These are phyloP conservation scores for Hemicordylus capensis DNA, from an alignment of 2,113 vertebrate species.

Conservation along the genomic window DNA sequence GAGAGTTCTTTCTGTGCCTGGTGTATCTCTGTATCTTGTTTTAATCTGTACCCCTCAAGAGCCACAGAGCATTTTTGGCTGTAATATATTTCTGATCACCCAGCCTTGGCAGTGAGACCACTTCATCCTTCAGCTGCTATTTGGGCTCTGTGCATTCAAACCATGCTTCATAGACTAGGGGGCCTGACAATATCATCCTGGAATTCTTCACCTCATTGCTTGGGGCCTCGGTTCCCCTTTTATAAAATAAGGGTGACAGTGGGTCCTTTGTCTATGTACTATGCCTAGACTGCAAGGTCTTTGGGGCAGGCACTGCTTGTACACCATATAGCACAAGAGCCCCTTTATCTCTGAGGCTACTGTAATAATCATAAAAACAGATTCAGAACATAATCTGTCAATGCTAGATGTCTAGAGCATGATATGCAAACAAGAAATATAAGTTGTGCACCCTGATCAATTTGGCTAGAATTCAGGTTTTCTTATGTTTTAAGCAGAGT, in stretches of 20 bases:
- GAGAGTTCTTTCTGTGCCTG: background rate
- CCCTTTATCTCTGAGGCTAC: slow-evolving; percentile 21
- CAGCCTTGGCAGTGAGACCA: slow-evolving; percentile 1
- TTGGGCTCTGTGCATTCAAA: slow-evolving; percentile 16
- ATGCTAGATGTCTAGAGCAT: slow-evolving; percentile 2
- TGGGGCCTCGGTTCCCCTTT: background rate
- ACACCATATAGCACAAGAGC: slow-evolving; percentile 1
- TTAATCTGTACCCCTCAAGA: background rate
- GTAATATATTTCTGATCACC: slow-evolving; percentile 1
- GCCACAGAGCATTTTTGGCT: background rate
- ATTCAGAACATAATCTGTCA: slow-evolving; percentile 21
- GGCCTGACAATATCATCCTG: background rate
- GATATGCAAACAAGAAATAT: slow-evolving; percentile 36
- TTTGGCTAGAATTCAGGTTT: slow-evolving; percentile 46
- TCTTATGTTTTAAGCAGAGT: slow-evolving; percentile 26
- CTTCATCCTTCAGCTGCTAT: slow-evolving; percentile 8
- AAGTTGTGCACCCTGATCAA: slow-evolving; percentile 36
- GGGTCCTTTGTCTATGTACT: background rate
- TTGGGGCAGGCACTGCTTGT: slow-evolving; percentile 8
- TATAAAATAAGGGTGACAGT: slow-evolving; percentile 24
- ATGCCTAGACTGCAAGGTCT: slow-evolving; percentile 11
- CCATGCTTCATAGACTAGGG: background rate
- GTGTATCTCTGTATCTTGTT: background rate
- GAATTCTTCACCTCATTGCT: slow-evolving; percentile 40
- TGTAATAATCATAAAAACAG: slow-evolving; percentile 32